Conservation (phyloP, 2,797 vertebrate genomes). For the Sebastes minor region DNA sequence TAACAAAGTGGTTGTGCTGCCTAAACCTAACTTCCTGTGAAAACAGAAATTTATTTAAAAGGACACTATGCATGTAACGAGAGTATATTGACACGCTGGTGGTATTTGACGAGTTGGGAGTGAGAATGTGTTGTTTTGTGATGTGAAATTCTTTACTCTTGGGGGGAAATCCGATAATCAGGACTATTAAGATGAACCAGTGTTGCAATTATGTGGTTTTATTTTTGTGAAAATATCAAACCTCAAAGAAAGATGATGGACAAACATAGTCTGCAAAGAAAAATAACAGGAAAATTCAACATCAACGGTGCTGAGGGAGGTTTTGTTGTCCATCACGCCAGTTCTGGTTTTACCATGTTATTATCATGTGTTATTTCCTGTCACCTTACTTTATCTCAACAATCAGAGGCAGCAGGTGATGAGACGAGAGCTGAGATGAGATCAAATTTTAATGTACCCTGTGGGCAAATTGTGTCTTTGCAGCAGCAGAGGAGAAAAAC, state of each 20-base stretch:
- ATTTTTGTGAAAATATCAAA: not conserved
- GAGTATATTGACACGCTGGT: too few relatives aligned
- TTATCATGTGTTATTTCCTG: constrained; percentile 16
- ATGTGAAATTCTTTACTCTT: not conserved
- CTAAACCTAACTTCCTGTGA: too few relatives aligned
- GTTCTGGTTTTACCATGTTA: not conserved
- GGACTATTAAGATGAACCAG: not conserved
- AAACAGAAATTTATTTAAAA: too few relatives aligned
- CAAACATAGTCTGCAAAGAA: not conserved
- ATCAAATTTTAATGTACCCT: constrained; percentile 62
- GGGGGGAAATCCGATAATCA: not conserved
- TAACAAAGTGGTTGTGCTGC: too few relatives aligned
- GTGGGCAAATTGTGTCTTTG: constrained; percentile 44
- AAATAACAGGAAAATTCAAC: not conserved
- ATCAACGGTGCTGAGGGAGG: not conserved
- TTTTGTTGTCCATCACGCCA: not conserved
- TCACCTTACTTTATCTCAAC: constrained; percentile 20
- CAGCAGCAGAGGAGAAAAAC: constrained; percentile 4
- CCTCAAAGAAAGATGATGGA: not conserved
- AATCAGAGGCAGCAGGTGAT: constrained; percentile 52
- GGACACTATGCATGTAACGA: too few relatives aligned
- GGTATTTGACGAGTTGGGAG: too few relatives aligned
- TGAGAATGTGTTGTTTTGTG: rapidly evolving
- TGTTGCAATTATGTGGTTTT: not conserved
- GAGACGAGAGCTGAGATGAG: constrained; percentile 43